Conservation (phyloP, 2,797 vertebrate genomes). For the Parauchenoglanis ngamensis region DNA sequence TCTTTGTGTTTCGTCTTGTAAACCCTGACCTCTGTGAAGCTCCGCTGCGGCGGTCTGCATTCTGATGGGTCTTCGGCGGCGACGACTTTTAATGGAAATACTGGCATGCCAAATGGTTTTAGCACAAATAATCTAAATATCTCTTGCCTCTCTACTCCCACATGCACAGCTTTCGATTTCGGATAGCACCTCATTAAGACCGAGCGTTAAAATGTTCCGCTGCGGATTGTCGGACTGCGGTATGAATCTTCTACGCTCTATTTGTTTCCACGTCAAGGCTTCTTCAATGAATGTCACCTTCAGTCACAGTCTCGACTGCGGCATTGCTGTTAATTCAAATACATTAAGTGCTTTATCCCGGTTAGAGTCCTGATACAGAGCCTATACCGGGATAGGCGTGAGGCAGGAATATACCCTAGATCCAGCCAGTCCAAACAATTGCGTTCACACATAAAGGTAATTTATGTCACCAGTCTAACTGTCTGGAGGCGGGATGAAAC, state of each 20-base stretch:
- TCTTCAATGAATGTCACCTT: background rate
- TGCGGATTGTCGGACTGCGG: background rate
- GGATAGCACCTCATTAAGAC: constrained; percentile 13
- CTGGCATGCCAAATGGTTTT: constrained; percentile 7
- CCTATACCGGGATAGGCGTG: no score
- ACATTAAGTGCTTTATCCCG: background rate
- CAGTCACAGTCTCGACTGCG: background rate
- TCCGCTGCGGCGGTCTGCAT: background rate
- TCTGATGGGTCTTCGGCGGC: background rate
- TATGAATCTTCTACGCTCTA: background rate
- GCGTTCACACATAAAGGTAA: background rate
- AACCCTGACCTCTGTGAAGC: background rate
- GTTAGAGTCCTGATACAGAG: background rate
- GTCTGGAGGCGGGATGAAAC: background rate
- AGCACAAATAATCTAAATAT: constrained; percentile 15
- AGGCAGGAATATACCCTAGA: background rate
- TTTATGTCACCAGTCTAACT: background rate
- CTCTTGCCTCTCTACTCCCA: background rate
- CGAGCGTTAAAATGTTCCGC: background rate
- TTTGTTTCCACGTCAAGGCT: background rate
- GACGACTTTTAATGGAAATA: background rate
- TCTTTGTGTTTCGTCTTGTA: constrained; percentile 9
- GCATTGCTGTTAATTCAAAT: background rate
- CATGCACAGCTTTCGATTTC: constrained; percentile 8
- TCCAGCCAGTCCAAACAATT: background rate